phyloP scores from a whole-genome alignment of 2,797 vertebrate genomes.

The Phoeniculus purpureus region DNA sequence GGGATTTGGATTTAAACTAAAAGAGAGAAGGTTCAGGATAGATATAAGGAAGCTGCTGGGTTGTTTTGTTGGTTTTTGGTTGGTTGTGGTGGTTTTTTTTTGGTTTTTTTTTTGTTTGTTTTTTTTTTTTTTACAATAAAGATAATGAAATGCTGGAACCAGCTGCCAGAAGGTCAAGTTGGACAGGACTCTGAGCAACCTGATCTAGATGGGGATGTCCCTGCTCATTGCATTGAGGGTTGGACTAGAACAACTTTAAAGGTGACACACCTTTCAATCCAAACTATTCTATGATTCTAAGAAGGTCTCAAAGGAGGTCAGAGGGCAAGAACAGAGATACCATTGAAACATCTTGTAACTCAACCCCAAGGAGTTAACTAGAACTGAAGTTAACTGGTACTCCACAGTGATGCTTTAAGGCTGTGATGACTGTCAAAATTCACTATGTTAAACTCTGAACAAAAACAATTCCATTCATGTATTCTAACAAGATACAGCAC shows the following conservation, averaged over 20 bases:
- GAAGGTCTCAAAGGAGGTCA: neutral
- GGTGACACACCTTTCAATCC: neutral
- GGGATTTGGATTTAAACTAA: neutral
- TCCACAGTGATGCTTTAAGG: neutral
- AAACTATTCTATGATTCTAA: neutral
- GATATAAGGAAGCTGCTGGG: neutral
- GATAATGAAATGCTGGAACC: neutral
- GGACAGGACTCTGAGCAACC: neutral
- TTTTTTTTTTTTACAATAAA: neutral
- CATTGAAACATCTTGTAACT: neutral
- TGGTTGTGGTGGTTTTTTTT: too few relatives aligned
- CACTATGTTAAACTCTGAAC: neutral
- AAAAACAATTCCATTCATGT: neutral
- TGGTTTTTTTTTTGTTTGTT: too few relatives aligned
- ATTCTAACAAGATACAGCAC: neutral
- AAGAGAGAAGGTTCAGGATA: neutral
- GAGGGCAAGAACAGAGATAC: neutral
- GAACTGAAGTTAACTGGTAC: neutral
- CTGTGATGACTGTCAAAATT: neutral
- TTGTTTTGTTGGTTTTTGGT: too few relatives aligned
- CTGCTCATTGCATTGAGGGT: rapidly evolving
- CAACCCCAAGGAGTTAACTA: neutral
- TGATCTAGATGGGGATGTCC: too few relatives aligned
- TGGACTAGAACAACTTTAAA: too few relatives aligned
- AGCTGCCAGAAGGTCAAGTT: neutral